phyloP scores from a whole-genome alignment of 2,888 invertebrate genomes.

The Hermaeophaga mercurialis region DNA sequence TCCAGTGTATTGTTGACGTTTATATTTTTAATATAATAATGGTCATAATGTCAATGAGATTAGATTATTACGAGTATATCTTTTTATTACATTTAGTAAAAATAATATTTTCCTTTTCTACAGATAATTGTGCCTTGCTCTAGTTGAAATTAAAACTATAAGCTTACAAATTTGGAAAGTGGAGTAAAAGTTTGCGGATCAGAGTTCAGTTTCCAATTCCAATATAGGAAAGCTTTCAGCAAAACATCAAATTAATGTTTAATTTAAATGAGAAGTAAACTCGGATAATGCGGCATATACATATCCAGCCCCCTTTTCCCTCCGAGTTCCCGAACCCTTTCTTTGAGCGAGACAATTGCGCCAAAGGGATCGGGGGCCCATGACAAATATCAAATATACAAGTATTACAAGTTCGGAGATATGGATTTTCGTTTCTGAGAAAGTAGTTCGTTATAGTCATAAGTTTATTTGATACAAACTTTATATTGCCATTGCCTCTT shows the following conservation, averaged over 20 bases:
- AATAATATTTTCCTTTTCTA: too few species aligned
- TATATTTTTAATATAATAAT: too few species aligned
- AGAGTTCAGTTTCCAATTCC: slow-evolving; percentile 9
- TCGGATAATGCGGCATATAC: slow-evolving; percentile 16
- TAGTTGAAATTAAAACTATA: too few species aligned
- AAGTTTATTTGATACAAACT: slow-evolving; percentile 54
- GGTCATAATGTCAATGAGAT: too few species aligned
- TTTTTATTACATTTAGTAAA: too few species aligned
- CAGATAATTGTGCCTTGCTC: too few species aligned
- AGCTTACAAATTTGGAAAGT: not conserved
- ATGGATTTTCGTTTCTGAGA: slow-evolving; percentile 51
- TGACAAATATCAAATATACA: slow-evolving; percentile 54
- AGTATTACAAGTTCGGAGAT: slow-evolving; percentile 53
- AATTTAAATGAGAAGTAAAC: slow-evolving; percentile 34
- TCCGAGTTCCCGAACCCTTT: slow-evolving; percentile 16
- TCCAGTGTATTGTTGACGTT: too few species aligned
- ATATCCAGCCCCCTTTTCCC: slow-evolving; percentile 5
- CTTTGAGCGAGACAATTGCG: slow-evolving; percentile 40
- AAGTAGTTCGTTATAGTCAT: slow-evolving; percentile 51
- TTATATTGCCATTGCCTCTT: slow-evolving; percentile 51
- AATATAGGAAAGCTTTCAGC: slow-evolving; percentile 5
- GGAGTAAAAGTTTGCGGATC: not conserved
- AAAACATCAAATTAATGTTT: slow-evolving; percentile 31
- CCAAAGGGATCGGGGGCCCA: slow-evolving; percentile 40
- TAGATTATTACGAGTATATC: too few species aligned